Evolutionary conservation across 2,888 invertebrate genomes (phyloP), one percentile per base, ranked within the genome.

Genomic region (Pseudolycoriella hygida): DNA sequence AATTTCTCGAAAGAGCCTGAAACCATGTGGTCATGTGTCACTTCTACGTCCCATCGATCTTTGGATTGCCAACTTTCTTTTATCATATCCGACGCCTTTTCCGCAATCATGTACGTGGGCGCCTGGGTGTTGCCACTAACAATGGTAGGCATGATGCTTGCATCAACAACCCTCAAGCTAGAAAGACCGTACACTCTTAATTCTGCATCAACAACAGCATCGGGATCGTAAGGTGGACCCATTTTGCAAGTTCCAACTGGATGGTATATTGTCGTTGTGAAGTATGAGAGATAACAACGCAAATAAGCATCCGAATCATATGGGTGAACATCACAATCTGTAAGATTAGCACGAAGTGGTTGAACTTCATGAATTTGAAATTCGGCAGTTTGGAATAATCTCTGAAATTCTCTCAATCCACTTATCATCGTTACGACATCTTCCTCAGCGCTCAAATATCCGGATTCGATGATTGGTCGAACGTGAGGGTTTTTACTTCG

Each of bases 251-350:
- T 73, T 42, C 82, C 73, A 2, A 72, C 72, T 1, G 82, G 83
- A 61, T 85, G 84, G 53, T 81, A 84, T 37, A 83, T 72, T 0
- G 87, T 87, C 50, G 78, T 78, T 1, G 73, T 71, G 56, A 81
- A 80, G 56, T 88, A 34, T 14, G 15, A n/a, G 10, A 45, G 34
- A 20, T 17, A 18, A 17, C 42, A 46, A 55, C 84, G 85, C 86
- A 88, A 87, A 56, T 87, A 89, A 42, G 82, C 82, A 57, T 88
- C 85, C 11, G 79, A 76, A 12, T 11, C 25, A n/a, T 40, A 17
- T 25, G 25, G 25, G 8, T 25, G 25, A 40, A 31, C 39, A 19
- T 19, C 74, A 56, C 89, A 90, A 0, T 82, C 83, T 0, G 86
- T 86, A 68, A 88, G 70, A 1, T 82, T 78, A 39, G 83, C 76